Evolutionary conservation across 53 echinoderm and acorn worm genomes (phyloP), one percentile per base, ranked within the genome.

Genomic region (Henricia sp.): DNA sequence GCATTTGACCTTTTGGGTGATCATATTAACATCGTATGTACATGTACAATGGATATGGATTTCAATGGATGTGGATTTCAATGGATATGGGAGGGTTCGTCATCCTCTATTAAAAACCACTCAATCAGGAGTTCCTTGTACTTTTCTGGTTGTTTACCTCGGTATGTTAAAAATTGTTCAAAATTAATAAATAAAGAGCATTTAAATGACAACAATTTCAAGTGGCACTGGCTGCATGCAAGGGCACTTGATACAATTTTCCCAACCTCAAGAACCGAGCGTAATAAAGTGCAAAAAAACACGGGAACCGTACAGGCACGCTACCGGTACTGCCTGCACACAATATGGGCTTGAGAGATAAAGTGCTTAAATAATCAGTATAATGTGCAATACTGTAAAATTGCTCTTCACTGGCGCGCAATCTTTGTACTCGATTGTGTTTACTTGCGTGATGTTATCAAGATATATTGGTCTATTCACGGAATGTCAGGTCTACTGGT

Each of bases 341-440:
- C 10, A 26, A 50, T 13, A 1, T 36, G 57, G 59, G 35, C 41
- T 32, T 57, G 76, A 76, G 42, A 59, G 76, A 37, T 76, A 57
- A 76, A 76, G 76, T 76, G 76, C 29, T 58, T 42, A 24, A 24
- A 57, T 57, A 58, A 76, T 57, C 25, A 6, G 2, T 38, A 24
- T 29, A 42, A 28, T 39, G 27, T 43, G 3, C 1, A 46, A 46
- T 13, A 70, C 28, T 27, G 27, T 14, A 48, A 14, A 57, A 39
- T 13, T 26, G 16, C 30, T 8, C 41, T 26, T 26, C 12, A 76
- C 23, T 41, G 16, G 27, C 34, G 10, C 29, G n/a, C 54, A 76
- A 57, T 58, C 76, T 76, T 57, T 76, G 59, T 59, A 76, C 76
- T 76, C 27, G 12, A 59, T 37, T 37, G 76, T 76, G 59, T 76